Evolutionary conservation across 2,797 vertebrate genomes (phyloP).

Genomic region (Garrulus glandarius): DNA sequence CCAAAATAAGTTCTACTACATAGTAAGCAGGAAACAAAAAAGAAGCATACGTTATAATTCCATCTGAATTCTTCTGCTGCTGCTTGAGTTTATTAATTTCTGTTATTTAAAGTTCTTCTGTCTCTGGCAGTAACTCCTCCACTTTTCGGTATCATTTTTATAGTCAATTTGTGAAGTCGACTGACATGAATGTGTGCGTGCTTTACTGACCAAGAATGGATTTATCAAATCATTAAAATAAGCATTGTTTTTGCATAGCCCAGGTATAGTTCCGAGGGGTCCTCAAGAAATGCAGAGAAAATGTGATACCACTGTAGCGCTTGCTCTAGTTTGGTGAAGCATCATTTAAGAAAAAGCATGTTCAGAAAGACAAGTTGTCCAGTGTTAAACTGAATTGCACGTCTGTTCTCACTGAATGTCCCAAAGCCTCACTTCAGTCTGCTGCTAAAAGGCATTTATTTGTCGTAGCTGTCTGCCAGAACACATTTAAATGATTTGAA

Average conservation of each 20-base stretch:
- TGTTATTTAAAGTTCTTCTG: neutral
- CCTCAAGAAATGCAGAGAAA: neutral
- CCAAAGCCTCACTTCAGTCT: neutral
- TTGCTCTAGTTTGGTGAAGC: neutral
- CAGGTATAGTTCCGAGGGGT: neutral
- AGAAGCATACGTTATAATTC: neutral
- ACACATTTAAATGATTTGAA: neutral
- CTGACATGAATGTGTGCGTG: neutral
- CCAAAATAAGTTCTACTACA: neutral
- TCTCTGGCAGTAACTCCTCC: neutral
- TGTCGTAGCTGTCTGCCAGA: neutral
- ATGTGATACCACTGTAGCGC: neutral
- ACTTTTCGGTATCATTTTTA: neutral
- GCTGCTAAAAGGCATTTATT: neutral
- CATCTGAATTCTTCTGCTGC: neutral
- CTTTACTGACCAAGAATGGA: neutral
- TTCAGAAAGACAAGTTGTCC: neutral
- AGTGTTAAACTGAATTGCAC: neutral
- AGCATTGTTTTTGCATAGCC: neutral
- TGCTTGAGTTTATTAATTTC: neutral
- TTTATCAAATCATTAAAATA: neutral
- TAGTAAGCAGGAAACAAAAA: neutral
- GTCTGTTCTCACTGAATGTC: neutral
- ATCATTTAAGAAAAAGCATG: neutral
- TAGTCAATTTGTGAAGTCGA: neutral